Percentiles rank a stretch among this genome's conserved stretches.
Conservation (phyloP, 2,888 invertebrate species). For the Mantis religiosa region DNA sequence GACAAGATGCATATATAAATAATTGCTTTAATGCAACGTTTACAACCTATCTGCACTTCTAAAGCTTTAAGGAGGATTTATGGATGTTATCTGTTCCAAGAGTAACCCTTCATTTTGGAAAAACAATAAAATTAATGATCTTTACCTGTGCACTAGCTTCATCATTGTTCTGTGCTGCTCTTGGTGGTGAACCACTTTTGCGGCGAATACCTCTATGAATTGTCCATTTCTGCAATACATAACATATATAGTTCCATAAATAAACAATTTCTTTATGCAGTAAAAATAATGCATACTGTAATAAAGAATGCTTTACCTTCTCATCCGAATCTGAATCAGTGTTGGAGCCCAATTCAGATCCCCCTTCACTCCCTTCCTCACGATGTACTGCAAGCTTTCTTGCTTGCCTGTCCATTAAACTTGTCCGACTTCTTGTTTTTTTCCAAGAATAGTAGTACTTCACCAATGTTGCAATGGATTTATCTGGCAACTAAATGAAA, state of each 20-base stretch:
- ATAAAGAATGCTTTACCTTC: constrained; percentile 58
- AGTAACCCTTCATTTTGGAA: too few relatives aligned
- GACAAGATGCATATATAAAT: too few relatives aligned
- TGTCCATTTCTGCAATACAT: constrained; percentile 66
- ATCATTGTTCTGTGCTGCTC: constrained; percentile 44
- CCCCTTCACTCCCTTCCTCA: constrained; percentile 74
- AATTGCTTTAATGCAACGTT: too few relatives aligned
- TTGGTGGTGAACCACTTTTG: constrained; percentile 58
- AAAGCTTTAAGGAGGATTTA: too few relatives aligned
- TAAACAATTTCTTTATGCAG: neutral
- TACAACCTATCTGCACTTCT: too few relatives aligned
- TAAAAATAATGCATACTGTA: neutral
- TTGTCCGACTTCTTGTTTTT: constrained; percentile 86
- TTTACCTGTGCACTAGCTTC: constrained; percentile 25
- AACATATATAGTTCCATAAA: neutral
- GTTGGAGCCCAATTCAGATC: constrained; percentile 78
- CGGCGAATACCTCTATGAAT: constrained; percentile 74
- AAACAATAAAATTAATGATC: neutral
- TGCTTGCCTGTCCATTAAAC: constrained; percentile 86
- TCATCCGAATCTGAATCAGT: constrained; percentile 87
- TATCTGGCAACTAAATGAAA: constrained; percentile 82
- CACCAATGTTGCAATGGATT: constrained; percentile 91
- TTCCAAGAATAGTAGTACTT: constrained; percentile 99
- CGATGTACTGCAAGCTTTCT: constrained; percentile 62
- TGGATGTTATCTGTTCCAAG: too few relatives aligned